Evolutionary conservation across 2,797 vertebrate genomes (phyloP), one percentile per base, ranked within the genome.

Genomic region (Malurus leucopterus): DNA sequence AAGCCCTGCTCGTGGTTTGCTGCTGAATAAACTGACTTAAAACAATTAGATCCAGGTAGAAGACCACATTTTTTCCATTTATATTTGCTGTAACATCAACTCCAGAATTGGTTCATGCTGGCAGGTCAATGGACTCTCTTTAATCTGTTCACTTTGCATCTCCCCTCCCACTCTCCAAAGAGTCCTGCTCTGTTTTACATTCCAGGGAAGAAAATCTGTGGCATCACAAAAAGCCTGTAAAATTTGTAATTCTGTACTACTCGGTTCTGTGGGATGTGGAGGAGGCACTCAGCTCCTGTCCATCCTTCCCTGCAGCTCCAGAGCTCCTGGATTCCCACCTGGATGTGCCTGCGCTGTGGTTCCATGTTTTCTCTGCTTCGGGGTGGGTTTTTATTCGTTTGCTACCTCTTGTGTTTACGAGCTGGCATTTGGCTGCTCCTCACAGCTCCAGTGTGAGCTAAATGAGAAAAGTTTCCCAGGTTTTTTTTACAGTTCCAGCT

Each of bases 201-300:
- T 10, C 36, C 34, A 41, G 32, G 53, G 40, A 71, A 27, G 29
- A 30, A 15, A 23, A 18, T 38, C 29, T 4, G 23, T 5, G 10
- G 34, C 17, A 7, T 13, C 7, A 6, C 51, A 23, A 29, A 20
- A 20, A 2, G 3, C 19, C 36, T 38, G 29, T 38, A 49, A 55
- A 79, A 36, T 36, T 5, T 36, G 36, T 36, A 36, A 11, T 36
- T 36, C 36, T 38, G 29, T 38, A 49, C 51, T 76, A 44, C 3
- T 2, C 6, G 0, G 29, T 4, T 30, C 17, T 27, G 17, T 8
- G 55, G 23, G 23, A 23, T 7, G 30, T 11, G 44, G 1, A 5
- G 3, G 44, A 76, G 32, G 16, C 43, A 18, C 36, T 47, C 16
- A 11, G 17, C 40, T 49, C 4, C 23, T 13, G 26, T 1, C 24